Conservation (phyloP, 2,797 vertebrate genomes). For the Pogoniulus pusillus region DNA sequence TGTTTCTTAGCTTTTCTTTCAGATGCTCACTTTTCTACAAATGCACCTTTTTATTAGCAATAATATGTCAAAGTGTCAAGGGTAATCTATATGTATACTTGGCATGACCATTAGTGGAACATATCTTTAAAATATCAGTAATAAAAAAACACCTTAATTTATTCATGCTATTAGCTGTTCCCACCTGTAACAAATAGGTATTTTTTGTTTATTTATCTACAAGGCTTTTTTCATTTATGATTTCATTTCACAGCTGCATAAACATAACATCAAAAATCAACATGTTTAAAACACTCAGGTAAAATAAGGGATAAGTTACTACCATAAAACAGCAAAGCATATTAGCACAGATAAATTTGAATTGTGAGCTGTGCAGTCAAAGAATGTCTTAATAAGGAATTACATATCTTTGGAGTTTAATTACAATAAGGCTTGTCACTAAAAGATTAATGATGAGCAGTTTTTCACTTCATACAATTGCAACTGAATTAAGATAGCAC, state of each 20-base stretch:
- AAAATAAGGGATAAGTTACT: slow-evolving; percentile 21
- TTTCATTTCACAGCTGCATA: slow-evolving; percentile 49
- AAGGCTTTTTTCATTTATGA: slow-evolving; percentile 11
- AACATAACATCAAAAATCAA: slow-evolving; percentile 17
- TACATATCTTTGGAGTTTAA: slow-evolving; percentile 64
- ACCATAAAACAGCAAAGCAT: neutral
- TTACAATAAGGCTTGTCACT: slow-evolving; percentile 48
- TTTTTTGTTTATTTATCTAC: neutral
- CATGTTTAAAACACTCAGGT: slow-evolving; percentile 24
- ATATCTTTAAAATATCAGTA: neutral
- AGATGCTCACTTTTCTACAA: neutral
- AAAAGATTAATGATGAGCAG: slow-evolving; percentile 55
- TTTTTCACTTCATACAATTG: slow-evolving; percentile 56
- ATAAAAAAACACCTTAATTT: neutral
- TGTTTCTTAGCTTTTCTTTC: slow-evolving; percentile 3
- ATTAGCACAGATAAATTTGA: slow-evolving; percentile 37
- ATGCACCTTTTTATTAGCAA: neutral
- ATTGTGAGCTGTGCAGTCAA: neutral
- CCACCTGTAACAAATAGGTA: neutral
- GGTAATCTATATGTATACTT: neutral
- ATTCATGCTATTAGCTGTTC: neutral
- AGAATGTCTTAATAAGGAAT: slow-evolving; percentile 49
- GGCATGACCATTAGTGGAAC: neutral
- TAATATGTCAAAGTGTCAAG: neutral
- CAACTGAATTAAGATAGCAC: slow-evolving; percentile 32